These are phyloP conservation scores for Agelas oroides DNA, from an alignment of 37 sponge, comb jelly and placozoan genomes.

Conservation along the genomic window DNA sequence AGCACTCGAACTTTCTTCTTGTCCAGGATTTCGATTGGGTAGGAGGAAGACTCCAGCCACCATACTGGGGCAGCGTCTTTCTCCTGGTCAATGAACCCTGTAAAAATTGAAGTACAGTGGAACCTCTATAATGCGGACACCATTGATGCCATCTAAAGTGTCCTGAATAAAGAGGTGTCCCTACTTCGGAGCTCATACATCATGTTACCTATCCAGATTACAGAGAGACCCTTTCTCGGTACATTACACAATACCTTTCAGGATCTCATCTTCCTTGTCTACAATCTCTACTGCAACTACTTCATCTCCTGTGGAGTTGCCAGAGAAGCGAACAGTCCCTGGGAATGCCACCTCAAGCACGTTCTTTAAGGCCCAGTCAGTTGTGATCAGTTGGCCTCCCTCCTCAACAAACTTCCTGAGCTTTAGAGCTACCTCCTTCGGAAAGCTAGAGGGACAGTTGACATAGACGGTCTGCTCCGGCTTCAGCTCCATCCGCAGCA, in stretches of 20 bases:
- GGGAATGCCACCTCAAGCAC: slow-evolving; percentile 83
- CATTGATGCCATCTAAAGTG: too few relatives aligned
- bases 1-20: slow-evolving; percentile 78
- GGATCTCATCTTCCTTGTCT: slow-evolving; percentile 71
- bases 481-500: slow-evolving; percentile 57
- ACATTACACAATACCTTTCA: slow-evolving; percentile 39
- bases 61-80: slow-evolving; percentile 83
- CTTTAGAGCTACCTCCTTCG: slow-evolving; percentile 50
- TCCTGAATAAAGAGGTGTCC: too few relatives aligned
- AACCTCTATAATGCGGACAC: too few relatives aligned
- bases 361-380: slow-evolving; percentile 83
- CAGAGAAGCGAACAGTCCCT: slow-evolving; percentile 60
- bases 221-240: not conserved
- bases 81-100: slow-evolving; percentile 80
- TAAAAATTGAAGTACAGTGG: too few relatives aligned
- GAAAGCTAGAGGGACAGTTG: slow-evolving; percentile 74
- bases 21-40: slow-evolving; percentile 80
- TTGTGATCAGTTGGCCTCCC: slow-evolving; percentile 82
- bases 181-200: too few relatives aligned
- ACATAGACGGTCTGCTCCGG: slow-evolving; percentile 88
- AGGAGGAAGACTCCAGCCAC: slow-evolving; percentile 81
- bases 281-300: slow-evolving; percentile 82
- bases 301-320: slow-evolving; percentile 70
- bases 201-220: too few relatives aligned
- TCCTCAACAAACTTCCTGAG: slow-evolving; percentile 65